Conservation (phyloP, 2,888 invertebrate species). For the Drosophila helvetica region DNA sequence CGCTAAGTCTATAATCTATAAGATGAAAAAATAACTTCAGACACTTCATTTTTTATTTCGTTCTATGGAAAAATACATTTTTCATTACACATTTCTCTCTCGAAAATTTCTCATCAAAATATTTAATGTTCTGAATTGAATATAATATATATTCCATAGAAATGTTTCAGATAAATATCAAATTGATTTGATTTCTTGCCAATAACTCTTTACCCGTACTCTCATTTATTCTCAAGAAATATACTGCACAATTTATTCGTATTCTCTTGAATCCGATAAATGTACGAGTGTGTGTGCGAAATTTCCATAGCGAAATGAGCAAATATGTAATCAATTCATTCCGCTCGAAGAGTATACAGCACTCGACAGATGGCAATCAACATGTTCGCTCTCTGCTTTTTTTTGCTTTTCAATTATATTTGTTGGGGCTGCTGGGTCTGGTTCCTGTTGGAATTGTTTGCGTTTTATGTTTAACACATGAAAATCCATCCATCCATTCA, state of each 20-base stretch:
- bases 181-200: neutral
- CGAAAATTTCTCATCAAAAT: neutral
- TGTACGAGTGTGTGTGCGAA: neutral
- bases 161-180: neutral
- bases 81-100: neutral
- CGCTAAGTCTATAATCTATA: too few species aligned
- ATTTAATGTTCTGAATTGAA: too few species aligned
- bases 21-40: too few species aligned
- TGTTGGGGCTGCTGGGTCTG: conserved; percentile 7
- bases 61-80: neutral
- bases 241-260: neutral
- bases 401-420: conserved; percentile 17
- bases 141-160: neutral
- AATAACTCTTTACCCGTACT: neutral
- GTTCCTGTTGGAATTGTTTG: conserved; percentile 12
- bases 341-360: conserved; percentile 15
- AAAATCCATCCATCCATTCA: neutral
- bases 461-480: conserved; percentile 11
- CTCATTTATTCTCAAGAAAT: neutral
- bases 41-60: too few species aligned
- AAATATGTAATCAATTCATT: conserved; percentile 14
- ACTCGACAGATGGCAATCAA: neutral
- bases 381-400: neutral
- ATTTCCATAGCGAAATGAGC: neutral
- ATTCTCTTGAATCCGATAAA: neutral